Percentiles rank a stretch among this genome's conserved stretches.
Conservation (phyloP, 2,888 invertebrate species). For the Euplexia lucipara region DNA sequence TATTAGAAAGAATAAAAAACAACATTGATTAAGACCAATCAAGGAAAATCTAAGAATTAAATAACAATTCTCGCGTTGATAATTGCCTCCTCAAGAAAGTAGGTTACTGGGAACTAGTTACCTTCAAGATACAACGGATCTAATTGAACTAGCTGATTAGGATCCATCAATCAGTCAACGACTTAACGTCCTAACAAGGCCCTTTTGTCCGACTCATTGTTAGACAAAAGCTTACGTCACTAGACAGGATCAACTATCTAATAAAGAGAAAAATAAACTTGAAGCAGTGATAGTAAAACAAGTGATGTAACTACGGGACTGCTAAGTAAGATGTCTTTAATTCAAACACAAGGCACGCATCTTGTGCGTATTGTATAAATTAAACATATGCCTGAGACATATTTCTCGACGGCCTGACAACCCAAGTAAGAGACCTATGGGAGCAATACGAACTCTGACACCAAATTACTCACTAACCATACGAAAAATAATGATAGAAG, state of each 20-base stretch:
- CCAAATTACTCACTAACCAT: too few species aligned
- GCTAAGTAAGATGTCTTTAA: too few species aligned
- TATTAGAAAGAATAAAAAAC: too few species aligned
- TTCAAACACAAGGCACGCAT: too few species aligned
- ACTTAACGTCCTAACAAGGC: slow-evolving; percentile 1
- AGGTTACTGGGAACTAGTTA: slow-evolving; percentile 18
- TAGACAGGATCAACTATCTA: background rate
- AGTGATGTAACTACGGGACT: too few species aligned
- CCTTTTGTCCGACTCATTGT: background rate
- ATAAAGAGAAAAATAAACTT: background rate
- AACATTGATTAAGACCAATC: background rate
- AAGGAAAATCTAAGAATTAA: slow-evolving; percentile 17
- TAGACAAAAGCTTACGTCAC: slow-evolving; percentile 4
- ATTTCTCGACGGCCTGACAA: too few species aligned
- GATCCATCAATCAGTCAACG: slow-evolving; percentile 6
- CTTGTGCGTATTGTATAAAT: too few species aligned
- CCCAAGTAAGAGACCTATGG: too few species aligned
- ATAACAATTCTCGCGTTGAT: background rate
- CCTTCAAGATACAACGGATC: slow-evolving; percentile 1
- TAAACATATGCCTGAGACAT: too few species aligned
- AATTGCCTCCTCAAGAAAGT: slow-evolving; percentile 28
- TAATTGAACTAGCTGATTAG: slow-evolving; percentile 16
- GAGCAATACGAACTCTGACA: too few species aligned
- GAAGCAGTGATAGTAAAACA: too few species aligned
- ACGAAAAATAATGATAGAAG: too few species aligned